Evolutionary conservation across 2,797 vertebrate species (phyloP), one percentile per base, ranked within the genome.

Genomic region (Crocidura indochinensis): DNA sequence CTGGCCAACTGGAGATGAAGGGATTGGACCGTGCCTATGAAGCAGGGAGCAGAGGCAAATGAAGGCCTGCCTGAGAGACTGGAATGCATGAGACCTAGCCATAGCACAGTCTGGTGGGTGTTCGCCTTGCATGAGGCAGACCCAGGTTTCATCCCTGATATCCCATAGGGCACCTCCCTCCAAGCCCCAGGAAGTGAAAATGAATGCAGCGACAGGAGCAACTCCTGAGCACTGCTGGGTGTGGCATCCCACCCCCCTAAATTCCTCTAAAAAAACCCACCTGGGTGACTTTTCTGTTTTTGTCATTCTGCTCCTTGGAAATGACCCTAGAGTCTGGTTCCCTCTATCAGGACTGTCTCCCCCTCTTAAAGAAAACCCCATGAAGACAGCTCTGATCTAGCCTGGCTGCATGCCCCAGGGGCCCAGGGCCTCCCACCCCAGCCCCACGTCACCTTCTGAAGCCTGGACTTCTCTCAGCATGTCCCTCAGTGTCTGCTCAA

Each of bases 1-100:
- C 96, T 96, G 22, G 97, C 81, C 95, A 99, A 53, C 0, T 72
- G 98, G 44, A 79, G 90, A 91, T 98, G 98, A 89, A 99, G 97
- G 24, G 84, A 92, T 74, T 94, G 98, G 92, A 98, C 97, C 0
- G 96, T 76, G 1, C 95, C 99, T 99, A 19, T 75, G 22, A 77
- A 27, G 87, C 92, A 84, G 75, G 29, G 62, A 60, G 38, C 49
- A 0, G 80, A 79, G 64, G 80, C 27, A n/a, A 8, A 5, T 92
- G 81, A 91, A 64, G 31, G 17, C 47, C n/a, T 69, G 31, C 22
- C 0, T 4, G 26, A 2, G 77, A 87, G 60, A 44, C 47, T 31
- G 29, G 27, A 27, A 68, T 47, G 67, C 56, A 27, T 51, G 62
- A 51, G 53, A 67, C 67, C 9, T 8, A 67, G 26, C 46, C 44